These are phyloP conservation scores for Orthonychiurus folsomi DNA, from an alignment of 2,888 invertebrate genomes.

Conservation along the genomic window DNA sequence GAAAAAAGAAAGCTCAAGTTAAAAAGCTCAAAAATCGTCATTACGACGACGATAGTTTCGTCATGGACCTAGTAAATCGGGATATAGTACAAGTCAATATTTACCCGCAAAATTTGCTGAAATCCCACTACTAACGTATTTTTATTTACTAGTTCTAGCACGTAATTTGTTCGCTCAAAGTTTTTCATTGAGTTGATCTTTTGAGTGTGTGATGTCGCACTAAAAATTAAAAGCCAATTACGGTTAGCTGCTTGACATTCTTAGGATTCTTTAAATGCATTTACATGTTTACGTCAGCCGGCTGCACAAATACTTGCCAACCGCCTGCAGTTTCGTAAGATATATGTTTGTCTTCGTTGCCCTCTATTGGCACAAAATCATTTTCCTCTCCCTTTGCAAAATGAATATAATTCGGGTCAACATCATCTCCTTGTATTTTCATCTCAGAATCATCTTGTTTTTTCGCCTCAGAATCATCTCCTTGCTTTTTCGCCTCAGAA, in stretches of 20 bases:
- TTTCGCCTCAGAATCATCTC: too few relatives aligned
- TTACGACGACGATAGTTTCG: too few relatives aligned
- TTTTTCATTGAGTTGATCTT: not conserved
- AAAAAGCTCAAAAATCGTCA: too few relatives aligned
- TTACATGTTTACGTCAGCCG: not conserved
- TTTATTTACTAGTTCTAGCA: constrained; percentile 1
- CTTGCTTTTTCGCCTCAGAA: too few relatives aligned
- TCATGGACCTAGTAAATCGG: too few relatives aligned
- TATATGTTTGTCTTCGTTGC: not conserved
- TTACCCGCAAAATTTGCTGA: constrained; percentile 9
- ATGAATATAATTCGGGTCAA: not conserved
- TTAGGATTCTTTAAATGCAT: not conserved
- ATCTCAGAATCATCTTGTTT: too few relatives aligned
- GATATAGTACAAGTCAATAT: too few relatives aligned
- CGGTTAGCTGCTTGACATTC: too few relatives aligned
- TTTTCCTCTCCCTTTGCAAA: not conserved
- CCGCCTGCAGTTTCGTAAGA: not conserved
- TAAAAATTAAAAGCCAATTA: not conserved
- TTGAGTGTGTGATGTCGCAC: not conserved
- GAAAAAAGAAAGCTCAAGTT: too few relatives aligned
- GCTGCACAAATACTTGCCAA: constrained; percentile 4
- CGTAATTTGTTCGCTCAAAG: not conserved
- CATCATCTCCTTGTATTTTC: too few relatives aligned
- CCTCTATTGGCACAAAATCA: not conserved
- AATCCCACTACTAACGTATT: constrained; percentile 6